Evolutionary conservation across 2,888 invertebrate genomes (phyloP).

Genomic region (Sympetrum striolatum): DNA sequence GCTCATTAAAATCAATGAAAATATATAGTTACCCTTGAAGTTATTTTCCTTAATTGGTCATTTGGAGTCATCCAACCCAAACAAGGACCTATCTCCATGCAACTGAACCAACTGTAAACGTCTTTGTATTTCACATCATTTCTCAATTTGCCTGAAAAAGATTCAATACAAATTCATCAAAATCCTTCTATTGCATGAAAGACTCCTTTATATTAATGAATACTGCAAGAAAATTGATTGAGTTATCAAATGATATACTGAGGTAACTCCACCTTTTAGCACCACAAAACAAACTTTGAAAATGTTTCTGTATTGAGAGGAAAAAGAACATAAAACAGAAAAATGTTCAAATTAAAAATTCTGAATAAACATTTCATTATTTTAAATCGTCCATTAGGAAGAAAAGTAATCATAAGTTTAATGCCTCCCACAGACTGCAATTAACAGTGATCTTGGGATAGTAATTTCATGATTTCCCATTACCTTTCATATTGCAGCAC

Average conservation of each 20-base stretch:
- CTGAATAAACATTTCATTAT: no score
- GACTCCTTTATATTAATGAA: neutral
- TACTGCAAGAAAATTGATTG: neutral
- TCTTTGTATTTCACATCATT: conserved; percentile 60
- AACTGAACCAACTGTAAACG: conserved; percentile 61
- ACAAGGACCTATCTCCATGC: conserved; percentile 61
- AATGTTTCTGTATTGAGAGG: no score
- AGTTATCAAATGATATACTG: neutral
- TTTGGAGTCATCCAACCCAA: conserved; percentile 61
- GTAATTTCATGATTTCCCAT: no score
- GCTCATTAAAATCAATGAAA: neutral
- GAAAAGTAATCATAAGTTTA: no score
- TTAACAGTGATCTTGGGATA: no score
- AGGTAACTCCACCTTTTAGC: neutral
- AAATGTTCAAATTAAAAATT: no score
- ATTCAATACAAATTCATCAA: neutral
- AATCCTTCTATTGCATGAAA: neutral
- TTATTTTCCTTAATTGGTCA: conserved; percentile 57
- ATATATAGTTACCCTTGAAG: conserved; percentile 54
- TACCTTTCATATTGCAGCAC: no score
- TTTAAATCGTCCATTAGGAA: no score
- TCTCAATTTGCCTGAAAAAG: conserved; percentile 54
- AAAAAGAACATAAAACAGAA: no score
- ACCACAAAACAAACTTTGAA: no score
- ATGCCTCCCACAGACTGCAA: no score